phyloP scores from a whole-genome alignment of 2,797 vertebrate genomes.

The Uromys caudimaculatus region DNA sequence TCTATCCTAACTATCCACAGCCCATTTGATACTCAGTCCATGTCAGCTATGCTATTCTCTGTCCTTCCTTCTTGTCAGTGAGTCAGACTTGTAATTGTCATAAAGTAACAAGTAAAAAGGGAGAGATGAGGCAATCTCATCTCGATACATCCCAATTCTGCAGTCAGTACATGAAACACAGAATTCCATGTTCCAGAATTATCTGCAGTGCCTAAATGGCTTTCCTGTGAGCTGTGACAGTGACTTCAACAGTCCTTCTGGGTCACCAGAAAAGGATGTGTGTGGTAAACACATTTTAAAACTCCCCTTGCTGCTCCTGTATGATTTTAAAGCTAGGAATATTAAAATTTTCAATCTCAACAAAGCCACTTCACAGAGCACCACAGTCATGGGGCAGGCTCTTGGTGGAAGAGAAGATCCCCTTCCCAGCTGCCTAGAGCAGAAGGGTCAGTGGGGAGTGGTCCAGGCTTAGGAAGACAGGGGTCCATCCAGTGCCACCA shows the following conservation, averaged over 20 bases:
- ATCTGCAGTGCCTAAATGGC: neutral
- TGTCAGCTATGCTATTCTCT: neutral
- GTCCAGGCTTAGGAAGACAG: neutral
- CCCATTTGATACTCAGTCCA: neutral
- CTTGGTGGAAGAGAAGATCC: neutral
- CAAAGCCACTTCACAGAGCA: neutral
- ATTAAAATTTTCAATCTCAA: neutral
- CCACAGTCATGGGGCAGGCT: neutral
- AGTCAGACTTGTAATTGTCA: neutral
- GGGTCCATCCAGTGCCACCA: neutral
- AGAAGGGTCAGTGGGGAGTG: too few relatives aligned
- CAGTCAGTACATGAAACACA: neutral
- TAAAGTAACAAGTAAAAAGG: neutral
- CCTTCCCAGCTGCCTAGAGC: neutral
- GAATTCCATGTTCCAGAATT: neutral
- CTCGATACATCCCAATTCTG: neutral
- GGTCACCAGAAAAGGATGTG: neutral
- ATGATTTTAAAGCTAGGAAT: neutral
- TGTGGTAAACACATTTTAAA: neutral
- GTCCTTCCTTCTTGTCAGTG: neutral
- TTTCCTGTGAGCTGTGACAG: neutral
- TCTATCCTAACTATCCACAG: neutral
- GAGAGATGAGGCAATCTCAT: neutral
- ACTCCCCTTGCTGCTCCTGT: neutral
- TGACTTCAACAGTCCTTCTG: neutral